A percentile compares a stretch with the other conserved stretches of the same genome.
Conservation (phyloP, 2,113 vertebrate genomes). For the Oreocharis arfaki region DNA sequence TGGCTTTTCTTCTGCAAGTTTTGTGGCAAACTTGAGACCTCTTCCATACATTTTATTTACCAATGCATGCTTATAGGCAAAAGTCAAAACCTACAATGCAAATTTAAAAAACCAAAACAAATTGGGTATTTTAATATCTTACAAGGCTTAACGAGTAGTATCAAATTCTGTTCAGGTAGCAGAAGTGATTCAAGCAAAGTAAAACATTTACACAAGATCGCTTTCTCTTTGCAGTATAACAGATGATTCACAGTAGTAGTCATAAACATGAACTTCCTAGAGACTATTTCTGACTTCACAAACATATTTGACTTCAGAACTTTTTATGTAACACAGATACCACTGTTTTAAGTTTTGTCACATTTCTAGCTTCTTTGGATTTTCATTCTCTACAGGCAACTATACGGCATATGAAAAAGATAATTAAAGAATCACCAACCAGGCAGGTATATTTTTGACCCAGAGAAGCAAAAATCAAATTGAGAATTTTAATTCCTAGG, state of each 20-base stretch:
- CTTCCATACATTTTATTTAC: constrained; percentile 94
- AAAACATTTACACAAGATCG: background rate
- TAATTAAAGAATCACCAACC: background rate
- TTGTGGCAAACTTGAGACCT: constrained; percentile 92
- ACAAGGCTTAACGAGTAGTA: background rate
- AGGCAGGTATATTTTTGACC: background rate
- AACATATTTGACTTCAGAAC: background rate
- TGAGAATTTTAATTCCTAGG: background rate
- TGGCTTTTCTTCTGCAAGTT: constrained; percentile 95
- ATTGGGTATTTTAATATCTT: background rate
- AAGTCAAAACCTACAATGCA: constrained; percentile 83
- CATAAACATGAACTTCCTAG: background rate
- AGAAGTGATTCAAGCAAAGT: background rate
- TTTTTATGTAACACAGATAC: background rate
- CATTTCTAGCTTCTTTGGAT: background rate
- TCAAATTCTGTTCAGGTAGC: background rate
- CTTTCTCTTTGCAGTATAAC: background rate
- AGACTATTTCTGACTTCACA: background rate
- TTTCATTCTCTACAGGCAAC: background rate
- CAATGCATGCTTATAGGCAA: constrained; percentile 96
- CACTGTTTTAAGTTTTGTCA: background rate
- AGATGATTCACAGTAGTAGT: background rate
- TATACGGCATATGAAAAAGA: background rate
- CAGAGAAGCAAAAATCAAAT: background rate
- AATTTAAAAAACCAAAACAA: background rate